Conservation (phyloP, 2,888 invertebrate species). For the Zele albiditarsus region DNA sequence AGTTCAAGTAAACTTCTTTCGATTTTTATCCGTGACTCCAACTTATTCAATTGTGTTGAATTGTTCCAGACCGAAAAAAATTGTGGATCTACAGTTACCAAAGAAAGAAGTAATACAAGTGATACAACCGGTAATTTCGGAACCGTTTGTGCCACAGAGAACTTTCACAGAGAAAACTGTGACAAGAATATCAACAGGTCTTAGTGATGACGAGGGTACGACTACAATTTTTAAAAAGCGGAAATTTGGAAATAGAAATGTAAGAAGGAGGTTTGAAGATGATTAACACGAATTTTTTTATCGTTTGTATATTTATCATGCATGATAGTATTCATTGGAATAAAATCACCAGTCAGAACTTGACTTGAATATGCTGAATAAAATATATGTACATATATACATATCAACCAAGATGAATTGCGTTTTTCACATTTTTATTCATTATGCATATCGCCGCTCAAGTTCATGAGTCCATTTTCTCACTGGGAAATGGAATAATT, state of each 20-base stretch:
- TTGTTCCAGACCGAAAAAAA: conserved; percentile 73
- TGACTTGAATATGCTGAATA: too few species aligned
- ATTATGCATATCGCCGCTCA: too few species aligned
- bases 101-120: conserved; percentile 67
- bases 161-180: conserved; percentile 79
- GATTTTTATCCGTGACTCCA: conserved; percentile 25
- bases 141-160: conserved; percentile 73
- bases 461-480: too few species aligned
- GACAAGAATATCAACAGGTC: conserved; percentile 74
- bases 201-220: conserved; percentile 70
- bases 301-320: conserved; percentile 3
- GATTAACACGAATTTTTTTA: conserved; percentile 71
- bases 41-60: conserved; percentile 39
- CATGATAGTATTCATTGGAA: neutral
- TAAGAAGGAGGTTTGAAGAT: conserved; percentile 79
- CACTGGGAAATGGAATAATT: too few species aligned
- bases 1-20: conserved; percentile 38
- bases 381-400: too few species aligned
- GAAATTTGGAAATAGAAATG: conserved; percentile 79
- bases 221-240: conserved; percentile 80
- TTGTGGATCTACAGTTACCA: conserved; percentile 83
- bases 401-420: too few species aligned
- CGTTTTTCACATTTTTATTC: too few species aligned
- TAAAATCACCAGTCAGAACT: neutral
- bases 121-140: conserved; percentile 70